Evolutionary conservation across 2,888 invertebrate species (phyloP).

Genomic region (Zeuzera pyrina): DNA sequence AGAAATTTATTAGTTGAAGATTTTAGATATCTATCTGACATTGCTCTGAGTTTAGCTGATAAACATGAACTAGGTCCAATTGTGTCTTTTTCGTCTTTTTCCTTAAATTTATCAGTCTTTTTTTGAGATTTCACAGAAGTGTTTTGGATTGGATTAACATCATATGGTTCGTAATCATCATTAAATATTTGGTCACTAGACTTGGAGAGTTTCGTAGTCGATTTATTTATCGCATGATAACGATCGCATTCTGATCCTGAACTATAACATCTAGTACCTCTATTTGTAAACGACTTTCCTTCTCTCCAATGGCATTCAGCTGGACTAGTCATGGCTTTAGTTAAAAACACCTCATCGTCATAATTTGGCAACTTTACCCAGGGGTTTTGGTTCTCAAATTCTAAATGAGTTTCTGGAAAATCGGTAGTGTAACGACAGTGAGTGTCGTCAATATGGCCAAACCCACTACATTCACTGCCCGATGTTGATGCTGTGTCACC

Average conservation of each 20-base stretch:
- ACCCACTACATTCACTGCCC: slow-evolving; percentile 68
- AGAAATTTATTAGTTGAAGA: slow-evolving; percentile 79
- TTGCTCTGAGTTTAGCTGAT: slow-evolving; percentile 79
- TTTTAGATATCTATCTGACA: slow-evolving; percentile 81
- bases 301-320: slow-evolving; percentile 53
- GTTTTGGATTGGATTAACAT: slow-evolving; percentile 24
- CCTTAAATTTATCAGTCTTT: slow-evolving; percentile 66
- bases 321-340: slow-evolving; percentile 48
- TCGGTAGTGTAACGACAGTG: slow-evolving; percentile 47
- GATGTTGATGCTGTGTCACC: slow-evolving; percentile 65
- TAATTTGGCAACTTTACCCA: slow-evolving; percentile 65
- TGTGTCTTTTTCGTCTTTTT: slow-evolving; percentile 58
- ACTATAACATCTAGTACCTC: slow-evolving; percentile 64
- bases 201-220: slow-evolving; percentile 59
- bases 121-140: slow-evolving; percentile 45
- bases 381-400: slow-evolving; percentile 65
- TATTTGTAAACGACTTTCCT: slow-evolving; percentile 46
- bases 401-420: slow-evolving; percentile 49
- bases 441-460: slow-evolving; percentile 59
- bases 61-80: slow-evolving; percentile 75
- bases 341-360: slow-evolving; percentile 64
- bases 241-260: slow-evolving; percentile 68
- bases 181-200: slow-evolving; percentile 71
- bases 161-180: slow-evolving; percentile 59
- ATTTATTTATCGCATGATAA: slow-evolving; percentile 58